Conservation (phyloP, 64 coral and sea anemone genomes). For the Montipora efflorescens region DNA sequence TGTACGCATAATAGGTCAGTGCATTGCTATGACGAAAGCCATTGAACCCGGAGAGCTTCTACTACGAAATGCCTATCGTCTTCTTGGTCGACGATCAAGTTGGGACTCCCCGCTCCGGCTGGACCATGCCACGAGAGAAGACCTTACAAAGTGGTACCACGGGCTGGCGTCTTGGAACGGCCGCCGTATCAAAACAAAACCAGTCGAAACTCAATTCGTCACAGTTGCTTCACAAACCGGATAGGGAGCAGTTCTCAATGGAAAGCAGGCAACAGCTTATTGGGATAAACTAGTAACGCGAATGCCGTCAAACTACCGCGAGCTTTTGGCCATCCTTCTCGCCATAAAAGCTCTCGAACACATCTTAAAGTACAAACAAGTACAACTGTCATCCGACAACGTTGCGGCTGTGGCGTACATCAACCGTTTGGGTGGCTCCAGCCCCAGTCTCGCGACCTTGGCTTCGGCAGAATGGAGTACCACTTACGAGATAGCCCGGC, state of each 20-base stretch:
- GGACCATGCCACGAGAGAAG: not conserved
- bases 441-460: not conserved
- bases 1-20: not conserved
- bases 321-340: not conserved
- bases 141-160: not conserved
- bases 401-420: not conserved
- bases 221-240: not conserved
- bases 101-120: not conserved
- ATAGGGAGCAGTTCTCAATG: conserved; percentile 1
- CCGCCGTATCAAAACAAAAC: conserved; percentile 4
- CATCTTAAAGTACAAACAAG: not conserved
- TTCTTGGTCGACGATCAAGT: not conserved
- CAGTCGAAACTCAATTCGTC: not conserved
- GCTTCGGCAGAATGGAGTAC: not conserved
- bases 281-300: not conserved
- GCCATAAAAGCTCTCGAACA: not conserved
- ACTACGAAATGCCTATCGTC: not conserved
- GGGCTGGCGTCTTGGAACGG: not conserved
- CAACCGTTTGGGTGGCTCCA: not conserved
- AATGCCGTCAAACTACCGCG: not conserved
- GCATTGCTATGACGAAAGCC: not conserved
- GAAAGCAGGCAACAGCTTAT: not conserved
- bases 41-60: not conserved
- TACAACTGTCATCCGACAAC: not conserved
- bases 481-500: not conserved